Evolutionary conservation across 2,888 invertebrate genomes (phyloP).

Genomic region (Petrolisthes cinctipes): DNA sequence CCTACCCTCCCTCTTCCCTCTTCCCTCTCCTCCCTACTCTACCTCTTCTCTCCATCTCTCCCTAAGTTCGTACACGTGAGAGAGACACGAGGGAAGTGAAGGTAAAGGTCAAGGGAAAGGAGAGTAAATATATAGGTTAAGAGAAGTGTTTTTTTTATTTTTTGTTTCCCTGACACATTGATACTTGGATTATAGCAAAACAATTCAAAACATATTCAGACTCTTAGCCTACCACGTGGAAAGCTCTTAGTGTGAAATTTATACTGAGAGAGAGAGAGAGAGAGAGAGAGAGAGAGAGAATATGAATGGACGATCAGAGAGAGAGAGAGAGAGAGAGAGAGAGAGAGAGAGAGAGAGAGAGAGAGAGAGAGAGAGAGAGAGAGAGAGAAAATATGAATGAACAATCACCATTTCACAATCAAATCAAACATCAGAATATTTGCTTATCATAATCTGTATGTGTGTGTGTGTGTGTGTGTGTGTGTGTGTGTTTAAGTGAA

Average conservation of each 20-base stretch:
- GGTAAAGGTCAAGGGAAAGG: no score
- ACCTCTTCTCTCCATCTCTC: background rate
- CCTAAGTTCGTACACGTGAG: background rate
- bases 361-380: background rate
- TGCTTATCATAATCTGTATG: background rate
- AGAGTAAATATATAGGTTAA: no score
- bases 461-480: background rate
- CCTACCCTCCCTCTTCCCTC: background rate
- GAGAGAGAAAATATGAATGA: background rate
- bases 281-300: background rate
- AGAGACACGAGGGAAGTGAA: no score
- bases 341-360: slow-evolving; percentile 16
- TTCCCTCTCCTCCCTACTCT: background rate
- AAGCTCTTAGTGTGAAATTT: no score
- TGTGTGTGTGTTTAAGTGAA: background rate
- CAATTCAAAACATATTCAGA: no score
- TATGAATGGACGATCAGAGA: background rate
- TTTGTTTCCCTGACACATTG: no score
- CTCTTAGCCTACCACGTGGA: no score
- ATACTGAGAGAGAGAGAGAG: background rate
- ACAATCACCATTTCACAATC: background rate
- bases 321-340: slow-evolving; percentile 22
- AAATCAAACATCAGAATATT: background rate
- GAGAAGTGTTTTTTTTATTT: no score
- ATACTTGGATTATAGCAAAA: no score